Evolutionary conservation across 1,140 invertebrate species (phyloP).

Genomic region (Philotrypesis tridentata): DNA sequence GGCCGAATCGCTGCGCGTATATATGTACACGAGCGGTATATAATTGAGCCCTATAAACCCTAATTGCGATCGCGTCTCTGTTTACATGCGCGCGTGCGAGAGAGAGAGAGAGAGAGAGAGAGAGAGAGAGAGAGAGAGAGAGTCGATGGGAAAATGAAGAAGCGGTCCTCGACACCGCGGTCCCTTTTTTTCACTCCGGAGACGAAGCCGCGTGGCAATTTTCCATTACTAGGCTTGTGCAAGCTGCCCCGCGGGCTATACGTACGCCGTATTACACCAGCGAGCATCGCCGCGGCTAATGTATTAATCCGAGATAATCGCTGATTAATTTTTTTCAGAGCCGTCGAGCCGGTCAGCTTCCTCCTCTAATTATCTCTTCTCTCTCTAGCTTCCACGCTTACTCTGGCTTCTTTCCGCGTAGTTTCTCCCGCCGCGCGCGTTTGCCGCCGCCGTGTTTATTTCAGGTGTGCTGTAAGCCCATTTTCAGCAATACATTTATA

Average conservation of each 20-base stretch:
- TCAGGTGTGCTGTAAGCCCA: no score
- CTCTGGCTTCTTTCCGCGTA: no score
- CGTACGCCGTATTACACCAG: background rate
- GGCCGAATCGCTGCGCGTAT: slow-evolving; percentile 13
- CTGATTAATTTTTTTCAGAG: slow-evolving; percentile 20
- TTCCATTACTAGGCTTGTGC: slow-evolving; percentile 37
- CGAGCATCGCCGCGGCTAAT: background rate
- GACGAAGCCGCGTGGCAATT: slow-evolving; percentile 7
- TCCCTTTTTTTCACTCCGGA: background rate
- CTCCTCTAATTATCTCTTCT: no score
- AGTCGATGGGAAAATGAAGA: slow-evolving; percentile 12
- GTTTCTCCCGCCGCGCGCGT: no score
- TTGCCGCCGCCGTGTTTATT: no score
- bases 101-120: no score
- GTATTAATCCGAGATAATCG: slow-evolving; percentile 39
- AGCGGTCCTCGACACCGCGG: background rate
- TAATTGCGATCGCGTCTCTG: slow-evolving; percentile 33
- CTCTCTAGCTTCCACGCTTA: no score
- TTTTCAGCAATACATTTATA: no score
- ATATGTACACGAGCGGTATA: background rate
- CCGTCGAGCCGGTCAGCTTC: no score
- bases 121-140: no score
- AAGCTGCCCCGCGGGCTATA: background rate
- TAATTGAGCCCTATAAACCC: slow-evolving; percentile 34
- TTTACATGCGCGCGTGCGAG: background rate